Base-by-base conservation (phyloP, 2,888 invertebrate species). In the Tenthredo livida region DNA sequence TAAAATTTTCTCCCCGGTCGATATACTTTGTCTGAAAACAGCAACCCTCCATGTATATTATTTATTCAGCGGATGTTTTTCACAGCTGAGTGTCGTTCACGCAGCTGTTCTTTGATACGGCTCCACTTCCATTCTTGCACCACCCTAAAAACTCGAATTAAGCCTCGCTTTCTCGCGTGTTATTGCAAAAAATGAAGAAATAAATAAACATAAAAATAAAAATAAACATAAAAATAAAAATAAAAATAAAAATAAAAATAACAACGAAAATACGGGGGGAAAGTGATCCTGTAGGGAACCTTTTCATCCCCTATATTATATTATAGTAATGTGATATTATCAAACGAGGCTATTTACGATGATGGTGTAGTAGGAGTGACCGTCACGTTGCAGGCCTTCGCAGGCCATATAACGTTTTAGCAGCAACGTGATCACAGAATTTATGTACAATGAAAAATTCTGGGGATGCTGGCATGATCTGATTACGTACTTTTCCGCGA, bases 71-170 rank as follows among this genome's bases (percentile, higher is more conserved):
- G 61, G 10, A 61, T 61, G 25, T 61, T 61, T 61, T 61, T 61
- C 61, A 61, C 61, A 10, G 61, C 25, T 25, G 25, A 61, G 25
- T 61, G 61, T 61, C 61, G 25, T 61, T 61, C 61, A 25, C n/a
- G n/a, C 25, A 61, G 61, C 61, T 61, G 61, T 61, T 25, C 61
- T 61, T 61, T 61, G 61, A 61, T 61, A 25, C 61, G 61, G 25
- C 3, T 4, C 12, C 5, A 61, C 10, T 61, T 61, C 12, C 25
- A 61, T 61, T 61, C 61, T 61, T 12, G 61, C 12, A 4, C 61
- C 12, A 37, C 61, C 61, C 4, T 61, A 61, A 25, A 58, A 61
- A 21, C 25, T 25, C 21, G 21, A 25, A 61, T 61, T 61, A 61
- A 12, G 25, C 61, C 61, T 25, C 25, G 10, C 21, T 25, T 0